These are phyloP conservation scores for Pogonomyrmex barbatus DNA, from an alignment of 1,140 invertebrate genomes.

Conservation along the genomic window DNA sequence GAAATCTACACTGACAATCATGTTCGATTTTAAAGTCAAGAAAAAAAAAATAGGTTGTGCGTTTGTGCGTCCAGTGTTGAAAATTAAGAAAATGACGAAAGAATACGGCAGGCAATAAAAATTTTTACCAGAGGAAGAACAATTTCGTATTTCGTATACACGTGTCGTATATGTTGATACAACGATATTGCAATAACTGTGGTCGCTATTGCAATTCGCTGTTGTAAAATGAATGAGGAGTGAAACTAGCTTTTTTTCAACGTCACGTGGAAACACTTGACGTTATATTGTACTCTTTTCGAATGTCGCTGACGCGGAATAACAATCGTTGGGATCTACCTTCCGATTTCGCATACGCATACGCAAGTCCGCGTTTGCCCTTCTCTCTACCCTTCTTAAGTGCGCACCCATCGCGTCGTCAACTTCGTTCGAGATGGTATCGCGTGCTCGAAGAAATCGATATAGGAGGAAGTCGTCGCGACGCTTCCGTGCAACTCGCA, in stretches of 20 bases:
- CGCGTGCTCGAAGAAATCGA: conserved; percentile 44
- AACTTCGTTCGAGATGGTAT: conserved; percentile 31
- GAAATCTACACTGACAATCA: background rate
- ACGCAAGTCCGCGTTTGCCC: background rate
- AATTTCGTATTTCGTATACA: background rate
- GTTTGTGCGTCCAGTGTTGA: background rate
- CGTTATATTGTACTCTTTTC: conserved; percentile 38
- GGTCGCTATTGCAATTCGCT: background rate
- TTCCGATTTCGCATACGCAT: conserved; percentile 44
- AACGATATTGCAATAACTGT: conserved; percentile 9
- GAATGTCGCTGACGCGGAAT: conserved; percentile 67
- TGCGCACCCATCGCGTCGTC: background rate
- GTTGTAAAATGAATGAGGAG: conserved; percentile 27
- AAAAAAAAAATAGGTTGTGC: background rate
- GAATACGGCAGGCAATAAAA: background rate
- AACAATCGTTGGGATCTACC: conserved; percentile 63
- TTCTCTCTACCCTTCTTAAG: background rate
- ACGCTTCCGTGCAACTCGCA: conserved; percentile 29
- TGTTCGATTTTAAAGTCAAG: background rate
- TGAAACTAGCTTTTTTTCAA: conserved; percentile 16
- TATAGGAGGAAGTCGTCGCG: conserved; percentile 46
- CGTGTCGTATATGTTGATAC: background rate
- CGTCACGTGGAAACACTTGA: background rate
- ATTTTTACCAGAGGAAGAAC: background rate
- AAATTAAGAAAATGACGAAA: conserved; percentile 9